Base-by-base conservation (phyloP, 2,797 vertebrate genomes). In the Erethizon dorsatum region DNA sequence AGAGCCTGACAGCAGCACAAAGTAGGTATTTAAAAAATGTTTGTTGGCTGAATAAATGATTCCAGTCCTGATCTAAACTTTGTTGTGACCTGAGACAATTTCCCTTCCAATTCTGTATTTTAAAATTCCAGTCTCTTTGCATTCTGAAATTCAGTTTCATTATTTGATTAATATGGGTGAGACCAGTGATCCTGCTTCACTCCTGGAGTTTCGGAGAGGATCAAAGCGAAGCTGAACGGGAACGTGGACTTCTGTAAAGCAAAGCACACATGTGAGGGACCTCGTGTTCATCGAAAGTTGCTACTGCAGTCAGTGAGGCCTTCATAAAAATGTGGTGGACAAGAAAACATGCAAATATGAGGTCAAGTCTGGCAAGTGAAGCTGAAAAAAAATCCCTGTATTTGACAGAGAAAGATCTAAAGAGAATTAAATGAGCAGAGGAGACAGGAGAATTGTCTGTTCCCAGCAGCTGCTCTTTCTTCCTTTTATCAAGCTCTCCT, bases 251-350 rank as follows among this genome's bases (percentile, higher is more conserved):
- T 75, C 5, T 14, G n/a, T 17, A 71, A 57, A 79, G 59, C n/a
- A 84, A 52, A 47, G 20, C 37, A 79, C 33, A 15, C 7, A 18
- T 0, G 6, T 0, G 47, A 94, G 13, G 65, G 20, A 56, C 11
- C 90, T 91, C 24, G 94, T 92, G 77, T 95, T 93, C 94, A 92
- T 88, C 86, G 87, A 67, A n/a, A 96, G 88, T 86, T 93, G 92
- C 79, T 93, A 83, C 88, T 54, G 54, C 61, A 93, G 86, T 88
- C 96, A 97, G 85, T 90, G 91, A 50, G 75, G 88, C 78, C 82
- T 96, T 90, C 83, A 88, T 88, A 52, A 94, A 98, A 98, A 98
- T 65, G 88, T 77, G 98, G 65, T 75, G 6, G 71, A 96, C 83
- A 97, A 98, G 96, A 65, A 97, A 97, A 93, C 67, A 65, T 15